phyloP scores from a whole-genome alignment of 2,888 invertebrate genomes.

The Heterodera filipjevi region DNA sequence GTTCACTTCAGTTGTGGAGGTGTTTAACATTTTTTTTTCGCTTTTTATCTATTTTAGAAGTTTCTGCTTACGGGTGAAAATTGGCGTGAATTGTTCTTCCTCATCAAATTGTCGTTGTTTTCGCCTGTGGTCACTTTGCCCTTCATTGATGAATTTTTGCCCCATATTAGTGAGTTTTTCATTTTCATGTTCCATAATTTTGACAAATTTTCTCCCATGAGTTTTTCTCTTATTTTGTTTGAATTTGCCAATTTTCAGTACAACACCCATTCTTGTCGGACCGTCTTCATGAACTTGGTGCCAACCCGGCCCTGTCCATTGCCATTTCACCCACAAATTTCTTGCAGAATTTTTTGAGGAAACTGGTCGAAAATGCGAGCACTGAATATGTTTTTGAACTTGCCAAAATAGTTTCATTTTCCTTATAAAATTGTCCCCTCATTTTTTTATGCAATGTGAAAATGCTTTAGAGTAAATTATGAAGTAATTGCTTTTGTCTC shows the following conservation, averaged over 20 bases:
- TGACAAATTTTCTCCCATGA: not conserved
- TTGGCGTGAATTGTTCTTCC: conserved; percentile 19
- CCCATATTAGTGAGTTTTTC: not conserved
- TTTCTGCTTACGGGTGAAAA: conserved; percentile 10
- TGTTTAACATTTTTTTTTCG: not conserved
- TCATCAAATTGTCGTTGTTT: conserved; percentile 22
- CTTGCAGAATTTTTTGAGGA: conserved; percentile 4
- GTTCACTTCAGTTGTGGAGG: conserved; percentile 5
- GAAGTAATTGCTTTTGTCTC: not conserved
- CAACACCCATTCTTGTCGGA: not conserved
- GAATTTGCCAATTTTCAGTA: conserved; percentile 6
- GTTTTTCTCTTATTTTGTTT: too few species aligned
- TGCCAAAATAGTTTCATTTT: not conserved
- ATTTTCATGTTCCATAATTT: not conserved
- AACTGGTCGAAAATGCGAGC: not conserved
- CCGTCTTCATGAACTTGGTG: not conserved
- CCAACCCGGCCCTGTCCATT: conserved; percentile 1
- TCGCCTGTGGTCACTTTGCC: conserved; percentile 10
- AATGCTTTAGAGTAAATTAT: not conserved
- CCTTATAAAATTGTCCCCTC: not conserved
- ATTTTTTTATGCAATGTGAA: not conserved
- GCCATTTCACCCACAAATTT: not conserved
- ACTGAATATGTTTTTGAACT: not conserved
- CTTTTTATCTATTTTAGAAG: conserved; percentile 1
- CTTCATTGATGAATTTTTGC: conserved; percentile 16